Conservation (phyloP, 2,797 vertebrate species). For the Lepus oiostolus region DNA sequence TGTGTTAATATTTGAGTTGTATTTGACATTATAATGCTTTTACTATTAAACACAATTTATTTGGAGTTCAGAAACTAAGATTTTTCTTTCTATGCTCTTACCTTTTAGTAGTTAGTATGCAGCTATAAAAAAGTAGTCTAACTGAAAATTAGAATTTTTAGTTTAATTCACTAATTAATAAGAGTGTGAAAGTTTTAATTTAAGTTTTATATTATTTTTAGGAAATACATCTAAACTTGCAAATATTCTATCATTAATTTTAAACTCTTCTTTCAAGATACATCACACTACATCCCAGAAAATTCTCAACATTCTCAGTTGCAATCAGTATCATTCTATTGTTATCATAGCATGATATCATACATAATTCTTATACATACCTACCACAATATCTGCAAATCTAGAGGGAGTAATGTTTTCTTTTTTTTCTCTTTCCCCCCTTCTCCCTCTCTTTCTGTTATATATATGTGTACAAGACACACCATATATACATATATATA, state of each 20-base stretch:
- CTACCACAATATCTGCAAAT: neutral
- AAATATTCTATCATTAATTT: constrained; percentile 3
- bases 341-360: neutral
- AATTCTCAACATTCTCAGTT: neutral
- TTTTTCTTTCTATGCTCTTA: neutral
- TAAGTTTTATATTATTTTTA: neutral
- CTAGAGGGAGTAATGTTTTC: neutral
- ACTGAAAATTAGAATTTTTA: neutral
- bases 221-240: neutral
- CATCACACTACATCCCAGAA: neutral
- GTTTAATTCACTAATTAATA: neutral
- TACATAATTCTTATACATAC: neutral
- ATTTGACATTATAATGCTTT: neutral
- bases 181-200: neutral
- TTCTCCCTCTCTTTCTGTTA: no score
- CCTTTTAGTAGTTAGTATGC: neutral
- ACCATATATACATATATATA: neutral
- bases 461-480: neutral
- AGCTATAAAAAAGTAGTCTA: neutral
- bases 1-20: neutral
- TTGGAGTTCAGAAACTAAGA: neutral
- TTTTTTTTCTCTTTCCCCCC: no score
- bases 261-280: neutral
- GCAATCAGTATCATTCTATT: neutral
- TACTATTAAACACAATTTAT: neutral